A percentile compares a stretch with the other conserved stretches of the same genome.
phyloP scores from a whole-genome alignment of 2,888 invertebrate genomes.

The Zeuzera pyrina region DNA sequence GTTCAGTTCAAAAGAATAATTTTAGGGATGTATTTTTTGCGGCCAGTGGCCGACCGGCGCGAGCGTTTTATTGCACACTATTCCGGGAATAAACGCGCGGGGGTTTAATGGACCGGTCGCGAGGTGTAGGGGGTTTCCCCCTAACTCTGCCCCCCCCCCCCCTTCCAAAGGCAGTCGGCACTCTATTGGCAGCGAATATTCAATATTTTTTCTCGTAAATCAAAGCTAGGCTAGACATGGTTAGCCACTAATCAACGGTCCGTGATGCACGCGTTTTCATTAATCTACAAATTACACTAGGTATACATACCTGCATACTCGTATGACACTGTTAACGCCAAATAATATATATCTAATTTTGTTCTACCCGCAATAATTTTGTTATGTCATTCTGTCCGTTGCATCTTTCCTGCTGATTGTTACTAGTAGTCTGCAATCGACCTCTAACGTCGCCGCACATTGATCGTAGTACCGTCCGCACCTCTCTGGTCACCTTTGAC shows the following conservation, averaged over 20 bases:
- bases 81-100: slow-evolving; percentile 62
- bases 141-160: slow-evolving; percentile 18
- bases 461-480: no score
- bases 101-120: slow-evolving; percentile 53
- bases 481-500: no score
- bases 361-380: no score
- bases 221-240: slow-evolving; percentile 31
- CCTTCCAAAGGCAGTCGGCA: no score
- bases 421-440: no score
- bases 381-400: no score
- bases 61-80: slow-evolving; percentile 68
- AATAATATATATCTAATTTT: no score
- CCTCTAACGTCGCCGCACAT: no score
- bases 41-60: slow-evolving; percentile 48
- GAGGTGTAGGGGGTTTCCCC: slow-evolving; percentile 15
- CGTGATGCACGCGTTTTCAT: slow-evolving; percentile 31
- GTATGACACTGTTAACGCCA: no score
- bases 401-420: no score
- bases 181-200: slow-evolving; percentile 57
- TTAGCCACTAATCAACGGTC: slow-evolving; percentile 50
- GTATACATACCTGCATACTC: no score
- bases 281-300: no score
- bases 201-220: slow-evolving; percentile 57
- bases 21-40: slow-evolving; percentile 57
- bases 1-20: slow-evolving; percentile 47